These are phyloP conservation scores for Aphodius sticticus DNA, from an alignment of 2,888 invertebrate genomes.

Conservation along the genomic window DNA sequence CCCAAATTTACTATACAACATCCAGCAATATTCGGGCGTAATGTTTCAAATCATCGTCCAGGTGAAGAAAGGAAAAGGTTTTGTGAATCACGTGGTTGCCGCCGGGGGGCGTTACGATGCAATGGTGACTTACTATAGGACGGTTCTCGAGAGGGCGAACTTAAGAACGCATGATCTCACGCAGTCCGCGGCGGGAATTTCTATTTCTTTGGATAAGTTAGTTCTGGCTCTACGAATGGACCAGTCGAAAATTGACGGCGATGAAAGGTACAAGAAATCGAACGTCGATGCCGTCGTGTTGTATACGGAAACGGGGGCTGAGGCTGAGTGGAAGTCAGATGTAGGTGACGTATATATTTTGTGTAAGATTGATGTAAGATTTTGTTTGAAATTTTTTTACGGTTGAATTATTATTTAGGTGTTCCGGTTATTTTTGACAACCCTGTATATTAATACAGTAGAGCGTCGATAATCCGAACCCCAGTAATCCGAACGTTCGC, in stretches of 20 bases:
- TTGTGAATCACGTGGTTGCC: conserved; percentile 76
- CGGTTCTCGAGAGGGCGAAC: conserved; percentile 54
- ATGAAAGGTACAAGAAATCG: conserved; percentile 46
- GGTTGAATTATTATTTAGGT: no score
- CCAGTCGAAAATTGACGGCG: conserved; percentile 49
- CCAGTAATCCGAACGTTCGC: no score
- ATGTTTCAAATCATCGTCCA: conserved; percentile 74
- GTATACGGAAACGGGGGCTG: conserved; percentile 62
- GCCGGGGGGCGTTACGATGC: conserved; percentile 91
- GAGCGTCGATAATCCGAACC: no score
- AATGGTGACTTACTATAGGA: conserved; percentile 77
- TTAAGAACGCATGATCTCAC: conserved; percentile 48
- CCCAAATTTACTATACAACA: conserved; percentile 68
- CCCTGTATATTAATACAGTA: no score
- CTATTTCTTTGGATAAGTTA: conserved; percentile 83
- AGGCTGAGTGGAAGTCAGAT: conserved; percentile 22
- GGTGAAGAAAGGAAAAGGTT: conserved; percentile 64
- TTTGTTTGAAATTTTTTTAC: no score
- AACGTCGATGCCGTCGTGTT: conserved; percentile 73
- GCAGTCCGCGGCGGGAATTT: conserved; percentile 81
- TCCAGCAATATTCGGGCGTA: conserved; percentile 72
- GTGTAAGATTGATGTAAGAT: no score
- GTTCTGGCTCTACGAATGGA: conserved; percentile 68
- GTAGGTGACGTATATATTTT: neutral
- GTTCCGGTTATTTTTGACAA: no score